phyloP scores from a whole-genome alignment of 2,888 invertebrate genomes.

The Archips xylosteana region DNA sequence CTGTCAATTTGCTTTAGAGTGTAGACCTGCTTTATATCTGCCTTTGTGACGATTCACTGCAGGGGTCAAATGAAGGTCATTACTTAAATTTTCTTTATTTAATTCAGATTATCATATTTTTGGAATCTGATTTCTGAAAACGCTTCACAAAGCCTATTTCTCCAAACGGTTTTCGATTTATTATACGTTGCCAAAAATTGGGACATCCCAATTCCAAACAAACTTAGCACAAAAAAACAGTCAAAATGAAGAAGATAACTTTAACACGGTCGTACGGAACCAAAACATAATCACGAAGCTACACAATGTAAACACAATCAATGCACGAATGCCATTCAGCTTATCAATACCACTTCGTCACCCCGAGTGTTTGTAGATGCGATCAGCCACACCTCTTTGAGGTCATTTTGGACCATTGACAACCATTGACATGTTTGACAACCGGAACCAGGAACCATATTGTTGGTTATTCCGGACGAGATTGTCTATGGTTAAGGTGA shows the following conservation, averaged over 20 bases:
- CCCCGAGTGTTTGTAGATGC: slow-evolving; percentile 38
- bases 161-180: too few relatives aligned
- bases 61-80: too few relatives aligned
- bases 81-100: too few relatives aligned
- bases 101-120: too few relatives aligned
- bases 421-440: slow-evolving; percentile 59
- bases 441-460: slow-evolving; percentile 72
- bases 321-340: neutral
- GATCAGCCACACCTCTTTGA: slow-evolving; percentile 36
- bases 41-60: too few relatives aligned
- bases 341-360: slow-evolving; percentile 30
- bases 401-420: slow-evolving; percentile 57
- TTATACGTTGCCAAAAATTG: too few relatives aligned
- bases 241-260: neutral
- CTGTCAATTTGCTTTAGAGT: too few relatives aligned
- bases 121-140: too few relatives aligned
- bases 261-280: neutral
- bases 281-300: neutral
- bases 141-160: too few relatives aligned
- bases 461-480: slow-evolving; percentile 60
- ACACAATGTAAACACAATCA: neutral
- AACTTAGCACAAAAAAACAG: too few relatives aligned
- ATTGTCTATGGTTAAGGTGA: slow-evolving; percentile 60
- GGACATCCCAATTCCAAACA: too few relatives aligned
- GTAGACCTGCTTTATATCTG: too few relatives aligned